phyloP scores from a whole-genome alignment of 1,140 invertebrate genomes.

The Phymorhynchus buccinoides region DNA sequence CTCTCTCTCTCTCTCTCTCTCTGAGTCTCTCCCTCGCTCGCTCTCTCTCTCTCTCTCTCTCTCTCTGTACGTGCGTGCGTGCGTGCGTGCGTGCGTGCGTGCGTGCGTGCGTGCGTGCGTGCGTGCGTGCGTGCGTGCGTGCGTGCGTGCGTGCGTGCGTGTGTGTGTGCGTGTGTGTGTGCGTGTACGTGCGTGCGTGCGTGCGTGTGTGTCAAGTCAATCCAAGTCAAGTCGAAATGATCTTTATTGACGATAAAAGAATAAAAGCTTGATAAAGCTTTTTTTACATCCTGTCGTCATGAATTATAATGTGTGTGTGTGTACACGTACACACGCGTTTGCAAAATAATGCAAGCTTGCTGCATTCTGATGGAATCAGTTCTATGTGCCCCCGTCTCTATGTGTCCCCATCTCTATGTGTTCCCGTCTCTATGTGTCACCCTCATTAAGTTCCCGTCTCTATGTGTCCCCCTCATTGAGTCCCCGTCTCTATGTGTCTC shows the following conservation, averaged over 20 bases:
- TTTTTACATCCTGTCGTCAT: too few relatives aligned
- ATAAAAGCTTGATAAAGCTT: too few relatives aligned
- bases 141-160: slow-evolving; percentile 23
- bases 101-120: background rate
- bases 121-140: slow-evolving; percentile 6
- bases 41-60: too few relatives aligned
- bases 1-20: slow-evolving; percentile 3
- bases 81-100: background rate
- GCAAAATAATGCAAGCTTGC: background rate
- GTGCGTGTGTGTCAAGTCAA: background rate
- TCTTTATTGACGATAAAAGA: too few relatives aligned
- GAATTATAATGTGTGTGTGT: background rate
- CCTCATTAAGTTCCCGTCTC: too few relatives aligned
- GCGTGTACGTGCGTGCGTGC: background rate
- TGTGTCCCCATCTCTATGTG: too few relatives aligned
- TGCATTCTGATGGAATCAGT: background rate
- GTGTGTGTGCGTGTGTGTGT: slow-evolving; percentile 1
- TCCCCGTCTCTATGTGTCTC: too few relatives aligned
- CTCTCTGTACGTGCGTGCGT: background rate
- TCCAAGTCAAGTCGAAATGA: too few relatives aligned
- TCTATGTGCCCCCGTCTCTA: too few relatives aligned
- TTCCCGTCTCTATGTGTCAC: too few relatives aligned
- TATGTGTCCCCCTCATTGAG: too few relatives aligned
- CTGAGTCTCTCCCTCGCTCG: too few relatives aligned
- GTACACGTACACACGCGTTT: background rate